These are phyloP conservation scores for Stenodema calcarata DNA, from an alignment of 2,888 invertebrate species.

Conservation along the genomic window DNA sequence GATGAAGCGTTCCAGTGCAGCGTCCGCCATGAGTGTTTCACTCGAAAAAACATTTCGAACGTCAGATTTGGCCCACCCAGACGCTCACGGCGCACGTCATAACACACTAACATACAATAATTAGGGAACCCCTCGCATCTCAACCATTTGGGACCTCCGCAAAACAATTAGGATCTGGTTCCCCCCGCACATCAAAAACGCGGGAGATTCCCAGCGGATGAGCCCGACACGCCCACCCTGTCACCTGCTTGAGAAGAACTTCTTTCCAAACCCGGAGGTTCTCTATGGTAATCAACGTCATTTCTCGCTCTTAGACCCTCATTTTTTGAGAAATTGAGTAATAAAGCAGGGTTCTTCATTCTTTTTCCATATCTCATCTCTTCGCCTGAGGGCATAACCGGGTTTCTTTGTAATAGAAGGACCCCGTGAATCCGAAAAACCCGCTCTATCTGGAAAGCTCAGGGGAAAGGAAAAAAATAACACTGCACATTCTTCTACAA, in stretches of 20 bases:
- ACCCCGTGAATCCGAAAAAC: no score
- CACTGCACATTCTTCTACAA: no score
- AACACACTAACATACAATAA: constrained; percentile 20
- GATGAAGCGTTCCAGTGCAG: no score
- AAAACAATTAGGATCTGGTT: constrained; percentile 21
- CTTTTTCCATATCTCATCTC: background rate
- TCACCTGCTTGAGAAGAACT: constrained; percentile 21
- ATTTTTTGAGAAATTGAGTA: background rate
- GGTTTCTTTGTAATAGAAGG: background rate
- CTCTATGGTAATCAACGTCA: constrained; percentile 31
- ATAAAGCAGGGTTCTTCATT: background rate
- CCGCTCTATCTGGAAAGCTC: no score
- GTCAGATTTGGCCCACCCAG: constrained; percentile 24
- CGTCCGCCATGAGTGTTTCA: no score
- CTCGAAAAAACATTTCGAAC: background rate
- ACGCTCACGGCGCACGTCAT: constrained; percentile 19
- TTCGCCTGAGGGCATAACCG: background rate
- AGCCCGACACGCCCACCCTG: background rate
- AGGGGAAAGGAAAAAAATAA: no score
- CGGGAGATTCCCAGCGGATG: background rate
- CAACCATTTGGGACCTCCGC: background rate
- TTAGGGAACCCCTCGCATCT: background rate
- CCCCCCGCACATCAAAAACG: background rate
- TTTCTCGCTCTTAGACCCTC: background rate
- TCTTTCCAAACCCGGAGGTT: constrained; percentile 1